Evolutionary conservation across 2,113 vertebrate genomes (phyloP), one percentile per base, ranked within the genome.

Genomic region (Perca schrenkii): DNA sequence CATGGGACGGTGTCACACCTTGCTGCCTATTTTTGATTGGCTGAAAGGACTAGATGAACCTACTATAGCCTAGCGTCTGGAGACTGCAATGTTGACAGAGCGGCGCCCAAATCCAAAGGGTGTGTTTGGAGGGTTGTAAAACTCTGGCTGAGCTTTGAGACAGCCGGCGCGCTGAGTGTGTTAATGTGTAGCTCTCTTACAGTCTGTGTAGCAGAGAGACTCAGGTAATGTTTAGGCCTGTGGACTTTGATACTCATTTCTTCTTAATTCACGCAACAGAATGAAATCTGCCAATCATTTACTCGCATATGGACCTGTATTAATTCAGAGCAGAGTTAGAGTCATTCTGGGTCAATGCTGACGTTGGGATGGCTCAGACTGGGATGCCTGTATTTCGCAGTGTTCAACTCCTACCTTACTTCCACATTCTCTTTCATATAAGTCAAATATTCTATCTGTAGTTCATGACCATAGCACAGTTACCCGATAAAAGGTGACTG

Each of bases 71-170:
- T 16, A 25, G 79, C 7, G 79, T 84, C 80, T 84, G 75, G 83
- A 87, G 88, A 89, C 80, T 63, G 61, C 77, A 46, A n/a, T 95
- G 91, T 95, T 94, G 91, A 94, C 92, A 93, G 88, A 93, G 86
- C 22, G 79, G 89, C 89, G 67, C 86, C 87, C 80, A 69, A 82
- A 91, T 79, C 79, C 83, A 85, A 86, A 92, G 84, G 88, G 91
- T 86, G 90, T 94, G 91, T 92, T 87, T 86, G 88, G 68, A 78
- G 53, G 82, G 90, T 90, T 89, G 88, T 95, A 94, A 95, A 95
- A 87, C 4, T 0, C 43, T 54, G 69, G 77, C 79, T 50, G 62
- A 68, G 80, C 67, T 58, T 12, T 21, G 66, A 82, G 86, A 67
- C n/a, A 84, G 68, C 72, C 8, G 31, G 49, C 25, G 72, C 25